Base-by-base conservation (phyloP, 2,888 invertebrate genomes). In the Eupithecia subumbrata region DNA sequence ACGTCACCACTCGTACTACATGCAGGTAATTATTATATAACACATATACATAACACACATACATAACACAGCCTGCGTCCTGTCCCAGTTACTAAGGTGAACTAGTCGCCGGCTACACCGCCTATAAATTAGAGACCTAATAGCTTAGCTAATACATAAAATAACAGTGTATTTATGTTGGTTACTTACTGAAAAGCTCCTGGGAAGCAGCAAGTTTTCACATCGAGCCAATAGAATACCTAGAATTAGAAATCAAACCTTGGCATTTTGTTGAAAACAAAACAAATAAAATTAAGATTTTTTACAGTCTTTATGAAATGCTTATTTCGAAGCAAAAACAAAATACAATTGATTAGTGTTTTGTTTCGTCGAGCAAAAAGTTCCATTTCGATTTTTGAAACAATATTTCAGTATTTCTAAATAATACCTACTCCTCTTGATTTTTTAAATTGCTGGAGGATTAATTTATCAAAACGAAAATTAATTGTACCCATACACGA, bases 31-130 rank as follows among this genome's bases (percentile, higher is more conserved):
- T 78, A 80, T 78, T 88, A 30, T 30, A 30, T 30, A 30, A 30
- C 30, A 30, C 30, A 30, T 3, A 30, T 87, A 88, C 84, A 87
- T 89, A 88, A 89, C 84, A 80, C 80, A 82, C 75, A 75, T 45
- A 34, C 68, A 75, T 67, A 80, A 77, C 81, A 76, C 78, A 79
- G 85, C 88, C 88, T 85, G 88, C 89, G 90, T 93, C 92, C 92
- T 93, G 93, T 92, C 92, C 92, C 88, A 92, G 87, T 87, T 92
- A 84, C 83, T 83, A 89, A 93, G 92, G 92, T 91, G 88, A 92
- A 92, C 92, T 88, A 85, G 89, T 82, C 73, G 56, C 68, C 67
- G 68, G 66, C 73, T 66, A 73, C 70, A 75, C 70, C 67, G 72
- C 45, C 72, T 72, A 75, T 75, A 77, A 74, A 71, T 71, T 75